phyloP scores from a whole-genome alignment of 2,888 invertebrate species.

The Drosophila sordidapex region DNA sequence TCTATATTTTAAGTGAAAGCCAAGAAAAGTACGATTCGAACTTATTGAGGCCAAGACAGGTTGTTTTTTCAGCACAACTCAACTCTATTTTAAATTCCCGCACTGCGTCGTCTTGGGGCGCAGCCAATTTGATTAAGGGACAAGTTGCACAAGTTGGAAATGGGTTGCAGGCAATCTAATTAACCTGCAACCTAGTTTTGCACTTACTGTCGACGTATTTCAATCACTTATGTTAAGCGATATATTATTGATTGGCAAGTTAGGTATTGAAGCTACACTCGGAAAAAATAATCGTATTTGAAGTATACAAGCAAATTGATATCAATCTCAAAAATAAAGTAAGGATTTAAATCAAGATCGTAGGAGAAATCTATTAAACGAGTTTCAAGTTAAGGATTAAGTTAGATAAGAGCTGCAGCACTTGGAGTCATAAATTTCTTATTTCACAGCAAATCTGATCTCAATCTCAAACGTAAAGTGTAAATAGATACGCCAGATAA shows the following conservation, averaged over 20 bases:
- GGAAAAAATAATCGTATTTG: neutral
- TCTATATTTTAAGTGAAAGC: constrained; percentile 38
- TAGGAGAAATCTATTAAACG: neutral
- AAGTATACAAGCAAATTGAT: no score
- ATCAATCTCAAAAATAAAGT: no score
- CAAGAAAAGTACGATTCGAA: constrained; percentile 17
- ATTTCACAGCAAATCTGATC: neutral
- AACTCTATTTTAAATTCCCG: constrained; percentile 17
- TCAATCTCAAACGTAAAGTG: neutral
- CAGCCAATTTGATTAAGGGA: constrained; percentile 30
- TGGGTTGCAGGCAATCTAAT: neutral
- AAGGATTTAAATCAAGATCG: no score
- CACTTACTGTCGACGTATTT: neutral
- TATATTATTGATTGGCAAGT: neutral
- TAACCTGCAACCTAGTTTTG: neutral
- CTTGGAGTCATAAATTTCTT: neutral
- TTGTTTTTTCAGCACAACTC: neutral
- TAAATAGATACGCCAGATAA: neutral
- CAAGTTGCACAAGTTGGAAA: constrained; percentile 4
- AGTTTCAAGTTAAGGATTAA: neutral
- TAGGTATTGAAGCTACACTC: neutral
- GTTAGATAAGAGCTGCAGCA: neutral
- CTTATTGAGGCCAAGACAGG: constrained; percentile 36
- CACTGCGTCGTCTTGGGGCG: constrained; percentile 4
- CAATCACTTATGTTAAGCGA: neutral